A percentile compares a stretch with the other conserved stretches of the same genome.
Conservation (phyloP, 2,113 vertebrate genomes). For the Xenopus tropicalis region DNA sequence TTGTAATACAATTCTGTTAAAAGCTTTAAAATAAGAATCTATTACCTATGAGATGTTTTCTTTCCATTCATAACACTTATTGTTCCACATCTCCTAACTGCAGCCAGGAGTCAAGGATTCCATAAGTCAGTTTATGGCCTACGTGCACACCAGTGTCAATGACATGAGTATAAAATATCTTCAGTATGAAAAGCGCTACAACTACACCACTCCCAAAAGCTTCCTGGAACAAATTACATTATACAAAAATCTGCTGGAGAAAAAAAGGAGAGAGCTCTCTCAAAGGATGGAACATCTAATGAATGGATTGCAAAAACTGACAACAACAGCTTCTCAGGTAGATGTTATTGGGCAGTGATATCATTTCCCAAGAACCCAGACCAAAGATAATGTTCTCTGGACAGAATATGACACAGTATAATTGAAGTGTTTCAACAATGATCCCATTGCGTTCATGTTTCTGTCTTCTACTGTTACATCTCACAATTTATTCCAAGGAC, state of each 20-base stretch:
- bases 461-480: too few species aligned
- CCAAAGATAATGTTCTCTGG: too few species aligned
- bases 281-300: slow-evolving; percentile 66
- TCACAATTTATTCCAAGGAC: too few species aligned
- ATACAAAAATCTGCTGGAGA: slow-evolving; percentile 70
- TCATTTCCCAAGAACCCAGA: too few species aligned
- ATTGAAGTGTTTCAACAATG: too few species aligned
- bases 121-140: slow-evolving; percentile 79
- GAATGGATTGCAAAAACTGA: slow-evolving; percentile 71
- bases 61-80: too few species aligned
- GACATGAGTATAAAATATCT: slow-evolving; percentile 70
- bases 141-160: slow-evolving; percentile 72
- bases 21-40: too few species aligned
- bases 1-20: too few species aligned
- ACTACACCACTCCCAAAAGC: slow-evolving; percentile 75
- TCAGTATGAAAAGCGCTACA: slow-evolving; percentile 69
- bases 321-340: slow-evolving; percentile 75
- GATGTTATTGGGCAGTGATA: not conserved
- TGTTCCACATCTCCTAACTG: too few species aligned
- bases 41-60: too few species aligned
- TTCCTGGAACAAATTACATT: slow-evolving; percentile 80
- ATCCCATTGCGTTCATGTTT: too few species aligned
- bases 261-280: slow-evolving; percentile 62
- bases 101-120: slow-evolving; percentile 71
- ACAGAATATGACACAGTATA: too few species aligned